Base-by-base conservation (phyloP, 2,888 invertebrate species). In the Melipona bicolor region DNA sequence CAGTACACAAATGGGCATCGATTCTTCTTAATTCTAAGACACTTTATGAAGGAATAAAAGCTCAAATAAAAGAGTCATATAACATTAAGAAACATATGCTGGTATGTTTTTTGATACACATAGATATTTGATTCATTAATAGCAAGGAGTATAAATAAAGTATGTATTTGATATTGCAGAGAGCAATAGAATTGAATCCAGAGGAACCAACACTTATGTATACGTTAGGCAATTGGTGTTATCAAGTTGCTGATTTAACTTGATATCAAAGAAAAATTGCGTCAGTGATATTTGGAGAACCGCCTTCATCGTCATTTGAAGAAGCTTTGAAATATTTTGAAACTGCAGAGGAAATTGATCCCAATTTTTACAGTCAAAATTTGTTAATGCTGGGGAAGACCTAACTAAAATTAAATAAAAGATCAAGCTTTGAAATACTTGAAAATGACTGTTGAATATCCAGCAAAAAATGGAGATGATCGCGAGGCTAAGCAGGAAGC, bases 201-300 rank as follows among this genome's bases (percentile, higher is more conserved):
- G 95, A 95, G 76, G 98, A 99, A 95, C 97, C 98, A 21, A 97
- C 98, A 36, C 96, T 97, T 9, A 95, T 97, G 87, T 97, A 98
- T 93, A 97, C 98, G 95, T 94, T 99, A 64, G 99, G 98, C 19
- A 96, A 96, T 92, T 98, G 98, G 97, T 98, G 98, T 92, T 98
- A 96, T 92, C 96, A 97, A 91, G 96, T 99, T 87, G 97, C 98
- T 50, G 97, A 97, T 89, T 95, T 99, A 94, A 96, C 98, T 0
- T 98, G 98, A 97, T 97, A 97, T 93, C 97, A 98, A 91, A 95
- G 97, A 87, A 96, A 97, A 94, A 96, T 98, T 79, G 98, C 98
- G 0, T 95, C 96, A 83, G 95, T 97, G 2, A 93, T 98, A 79
- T 98, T 97, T 95, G 96, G 96, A 0, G 95, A 96, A 6, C 97